Conservation (phyloP, 2,797 vertebrate species). For the Crypturellus tataupa region DNA sequence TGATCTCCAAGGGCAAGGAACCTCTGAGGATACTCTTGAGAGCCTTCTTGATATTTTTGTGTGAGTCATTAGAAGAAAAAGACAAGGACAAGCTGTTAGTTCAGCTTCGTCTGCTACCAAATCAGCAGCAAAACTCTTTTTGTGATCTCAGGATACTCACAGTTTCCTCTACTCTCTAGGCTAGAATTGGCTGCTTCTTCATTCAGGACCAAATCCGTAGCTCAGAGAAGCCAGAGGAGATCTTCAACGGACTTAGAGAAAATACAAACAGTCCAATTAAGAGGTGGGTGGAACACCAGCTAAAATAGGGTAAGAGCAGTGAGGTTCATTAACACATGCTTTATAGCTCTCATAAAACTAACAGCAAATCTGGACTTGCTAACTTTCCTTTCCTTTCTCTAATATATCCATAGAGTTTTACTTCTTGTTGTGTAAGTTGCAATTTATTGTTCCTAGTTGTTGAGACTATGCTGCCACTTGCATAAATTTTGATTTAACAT, state of each 20-base stretch:
- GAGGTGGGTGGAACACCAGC: background rate
- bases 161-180: background rate
- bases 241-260: background rate
- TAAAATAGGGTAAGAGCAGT: background rate
- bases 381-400: background rate
- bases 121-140: background rate
- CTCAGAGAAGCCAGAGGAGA: background rate
- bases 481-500: background rate
- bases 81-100: background rate
- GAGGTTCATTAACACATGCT: background rate
- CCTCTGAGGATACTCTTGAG: background rate
- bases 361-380: background rate
- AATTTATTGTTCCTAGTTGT: background rate
- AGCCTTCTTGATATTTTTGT: background rate
- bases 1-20: background rate
- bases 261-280: background rate
- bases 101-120: background rate
- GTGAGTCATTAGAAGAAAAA: background rate
- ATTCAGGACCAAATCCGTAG: background rate
- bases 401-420: background rate
- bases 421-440: background rate
- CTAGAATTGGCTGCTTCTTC: background rate
- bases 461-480: background rate
- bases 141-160: background rate
- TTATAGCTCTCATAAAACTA: background rate